A percentile compares a stretch with the other conserved stretches of the same genome.
phyloP scores from a whole-genome alignment of 1,140 invertebrate species.

The Psix sp. region DNA sequence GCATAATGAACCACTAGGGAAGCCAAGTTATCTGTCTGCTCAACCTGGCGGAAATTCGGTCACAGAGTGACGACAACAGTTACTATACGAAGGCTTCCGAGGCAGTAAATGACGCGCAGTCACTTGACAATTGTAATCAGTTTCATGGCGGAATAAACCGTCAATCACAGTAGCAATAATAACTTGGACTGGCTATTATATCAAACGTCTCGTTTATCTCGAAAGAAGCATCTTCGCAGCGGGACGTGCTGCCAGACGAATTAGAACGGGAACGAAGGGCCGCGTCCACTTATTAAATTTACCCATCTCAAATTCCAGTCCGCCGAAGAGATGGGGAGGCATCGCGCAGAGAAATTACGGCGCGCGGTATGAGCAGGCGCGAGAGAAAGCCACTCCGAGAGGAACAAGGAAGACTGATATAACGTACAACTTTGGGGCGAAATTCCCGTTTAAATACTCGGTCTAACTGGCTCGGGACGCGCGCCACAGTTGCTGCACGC shows the following conservation, averaged over 20 bases:
- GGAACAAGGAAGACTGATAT: slow-evolving; percentile 52
- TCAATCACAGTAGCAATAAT: slow-evolving; percentile 57
- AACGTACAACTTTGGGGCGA: slow-evolving; percentile 71
- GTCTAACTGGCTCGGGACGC: slow-evolving; percentile 71
- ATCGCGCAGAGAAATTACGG: slow-evolving; percentile 60
- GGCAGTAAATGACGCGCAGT: slow-evolving; percentile 4
- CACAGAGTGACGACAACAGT: slow-evolving; percentile 7
- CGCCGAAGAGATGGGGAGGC: slow-evolving; percentile 62
- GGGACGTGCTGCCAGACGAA: slow-evolving; percentile 49
- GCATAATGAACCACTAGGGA: too few species aligned
- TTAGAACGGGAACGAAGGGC: slow-evolving; percentile 52
- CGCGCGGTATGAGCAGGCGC: slow-evolving; percentile 18
- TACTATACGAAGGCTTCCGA: slow-evolving; percentile 3
- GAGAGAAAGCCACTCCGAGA: slow-evolving; percentile 10
- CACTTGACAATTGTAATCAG: slow-evolving; percentile 39
- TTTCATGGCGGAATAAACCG: slow-evolving; percentile 38
- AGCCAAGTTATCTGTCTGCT: neutral
- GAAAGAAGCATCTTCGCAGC: slow-evolving; percentile 38
- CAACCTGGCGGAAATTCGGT: neutral
- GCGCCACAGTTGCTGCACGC: slow-evolving; percentile 59
- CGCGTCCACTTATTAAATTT: slow-evolving; percentile 75
- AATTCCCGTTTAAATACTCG: slow-evolving; percentile 73
- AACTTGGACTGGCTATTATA: slow-evolving; percentile 49
- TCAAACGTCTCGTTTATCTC: slow-evolving; percentile 54
- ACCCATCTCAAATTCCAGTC: slow-evolving; percentile 70